These are phyloP conservation scores for Orthonevra nobilis DNA, from an alignment of 2,888 invertebrate species.

Conservation along the genomic window DNA sequence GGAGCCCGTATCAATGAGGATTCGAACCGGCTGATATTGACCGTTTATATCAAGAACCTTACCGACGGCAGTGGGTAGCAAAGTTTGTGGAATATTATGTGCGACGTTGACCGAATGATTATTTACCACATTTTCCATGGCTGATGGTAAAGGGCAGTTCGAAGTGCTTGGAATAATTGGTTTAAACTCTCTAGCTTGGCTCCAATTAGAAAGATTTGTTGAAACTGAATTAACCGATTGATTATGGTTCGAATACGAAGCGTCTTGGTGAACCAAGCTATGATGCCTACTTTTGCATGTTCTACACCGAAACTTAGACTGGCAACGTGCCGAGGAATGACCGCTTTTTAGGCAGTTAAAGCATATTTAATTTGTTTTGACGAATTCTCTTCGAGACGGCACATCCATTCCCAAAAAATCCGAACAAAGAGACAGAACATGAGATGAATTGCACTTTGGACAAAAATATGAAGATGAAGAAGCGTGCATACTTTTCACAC, in stretches of 20 bases:
- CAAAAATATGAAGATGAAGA: background rate
- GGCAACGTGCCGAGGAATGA: too few species aligned
- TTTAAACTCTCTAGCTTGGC: background rate
- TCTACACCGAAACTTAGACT: too few species aligned
- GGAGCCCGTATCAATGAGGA: too few species aligned
- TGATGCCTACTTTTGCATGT: slow-evolving; percentile 17
- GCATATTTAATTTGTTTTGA: slow-evolving; percentile 11
- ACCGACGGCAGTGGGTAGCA: slow-evolving; percentile 4
- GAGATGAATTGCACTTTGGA: slow-evolving; percentile 1
- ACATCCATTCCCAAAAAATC: too few species aligned
- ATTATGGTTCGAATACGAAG: background rate
- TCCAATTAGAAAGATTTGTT: too few species aligned
- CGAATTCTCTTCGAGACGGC: slow-evolving; percentile 1
- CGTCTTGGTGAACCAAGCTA: slow-evolving; percentile 13
- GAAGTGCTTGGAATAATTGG: background rate
- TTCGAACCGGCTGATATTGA: too few species aligned
- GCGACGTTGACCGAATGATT: too few species aligned
- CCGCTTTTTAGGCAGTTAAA: slow-evolving; percentile 14
- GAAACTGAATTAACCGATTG: too few species aligned
- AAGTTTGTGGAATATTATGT: too few species aligned
- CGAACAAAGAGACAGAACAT: slow-evolving; percentile 1
- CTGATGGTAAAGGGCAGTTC: background rate
- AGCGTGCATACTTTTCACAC: too few species aligned
- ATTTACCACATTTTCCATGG: background rate
- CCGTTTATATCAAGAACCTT: slow-evolving; percentile 3